Base-by-base conservation (phyloP, 2,797 vertebrate genomes). In the Hirundo rustica region DNA sequence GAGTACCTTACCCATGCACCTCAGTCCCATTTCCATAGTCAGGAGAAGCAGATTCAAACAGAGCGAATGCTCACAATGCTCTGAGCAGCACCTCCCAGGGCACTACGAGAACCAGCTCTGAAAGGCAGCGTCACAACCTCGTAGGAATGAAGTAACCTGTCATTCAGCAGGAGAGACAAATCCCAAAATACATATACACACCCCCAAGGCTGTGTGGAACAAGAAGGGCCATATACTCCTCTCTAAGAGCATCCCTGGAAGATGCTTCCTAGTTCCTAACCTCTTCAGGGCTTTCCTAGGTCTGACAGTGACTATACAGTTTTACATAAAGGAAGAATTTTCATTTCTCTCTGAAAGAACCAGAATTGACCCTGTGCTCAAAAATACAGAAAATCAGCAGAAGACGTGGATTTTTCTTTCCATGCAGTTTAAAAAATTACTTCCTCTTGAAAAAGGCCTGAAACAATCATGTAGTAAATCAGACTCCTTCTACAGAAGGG, bases 71-170 rank as follows among this genome's bases (percentile, higher is more conserved):
- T 91, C 27, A 34, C 22, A n/a, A 47, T 9, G 53, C 53, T 60
- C 66, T 66, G 30, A 74, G 74, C 42, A 36, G 51, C 34, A 61
- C 10, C 45, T n/a, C 53, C 0, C 0, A 83, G 34, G 10, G 30
- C 51, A 62, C 44, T 16, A 25, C 2, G 11, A 50, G 44, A 60
- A 62, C 42, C 50, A 81, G 50, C 51, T 84, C 55, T 71, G 38
- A 40, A 71, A n/a, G 13, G 7, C 45, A 70, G 23, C 1, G 0
- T 25, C 51, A 66, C 1, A 34, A 42, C 57, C 88, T 5, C 0
- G 2, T 13, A 88, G 42, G 54, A 68, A 58, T 0, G 1, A 86
- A 70, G 58, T 19, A 48, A 89, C 47, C 32, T 10, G 29, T n/a
- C 54, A 82, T 14, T 30, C 48, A 73, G 45, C 45, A 48, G 71